Evolutionary conservation across 2,888 invertebrate genomes (phyloP).

Genomic region (Phaonia tiefii): DNA sequence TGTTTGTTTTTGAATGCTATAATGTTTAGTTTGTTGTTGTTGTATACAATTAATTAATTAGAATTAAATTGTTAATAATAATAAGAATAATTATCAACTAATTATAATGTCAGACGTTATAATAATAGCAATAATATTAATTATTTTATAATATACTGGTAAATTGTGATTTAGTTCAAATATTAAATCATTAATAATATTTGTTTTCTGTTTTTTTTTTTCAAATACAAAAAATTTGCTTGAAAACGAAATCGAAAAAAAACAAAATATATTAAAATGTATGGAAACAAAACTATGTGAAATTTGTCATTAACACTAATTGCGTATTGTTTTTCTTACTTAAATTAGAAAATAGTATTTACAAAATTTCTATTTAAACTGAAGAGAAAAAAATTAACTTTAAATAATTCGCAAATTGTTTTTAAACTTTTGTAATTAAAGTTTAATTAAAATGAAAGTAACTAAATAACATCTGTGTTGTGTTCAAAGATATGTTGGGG

Average conservation of each 20-base stretch:
- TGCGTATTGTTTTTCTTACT: slow-evolving; percentile 66
- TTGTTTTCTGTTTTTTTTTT: background rate
- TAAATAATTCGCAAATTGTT: too few species aligned
- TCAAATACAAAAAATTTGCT: slow-evolving; percentile 67
- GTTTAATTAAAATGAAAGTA: too few species aligned
- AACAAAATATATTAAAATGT: slow-evolving; percentile 64
- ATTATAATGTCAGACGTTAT: slow-evolving; percentile 45
- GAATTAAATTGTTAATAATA: slow-evolving; percentile 23
- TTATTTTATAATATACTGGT: slow-evolving; percentile 42
- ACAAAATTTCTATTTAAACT: slow-evolving; percentile 5
- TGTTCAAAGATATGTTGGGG: slow-evolving; percentile 31
- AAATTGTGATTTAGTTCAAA: background rate
- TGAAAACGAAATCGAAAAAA: slow-evolving; percentile 39
- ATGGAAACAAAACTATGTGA: slow-evolving; percentile 59
- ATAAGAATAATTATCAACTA: slow-evolving; percentile 43
- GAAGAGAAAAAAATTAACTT: too few species aligned
- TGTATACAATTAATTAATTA: slow-evolving; percentile 46
- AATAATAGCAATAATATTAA: slow-evolving; percentile 27
- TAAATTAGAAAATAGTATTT: slow-evolving; percentile 43
- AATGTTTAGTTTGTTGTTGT: slow-evolving; percentile 32
- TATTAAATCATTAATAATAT: slow-evolving; percentile 23
- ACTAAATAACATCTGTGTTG: too few species aligned
- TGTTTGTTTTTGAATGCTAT: slow-evolving; percentile 19
- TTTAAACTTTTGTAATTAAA: slow-evolving; percentile 10
- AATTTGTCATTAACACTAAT: slow-evolving; percentile 71